Base-by-base conservation (phyloP, 2,888 invertebrate species). In the Falcaria lacertinaria region DNA sequence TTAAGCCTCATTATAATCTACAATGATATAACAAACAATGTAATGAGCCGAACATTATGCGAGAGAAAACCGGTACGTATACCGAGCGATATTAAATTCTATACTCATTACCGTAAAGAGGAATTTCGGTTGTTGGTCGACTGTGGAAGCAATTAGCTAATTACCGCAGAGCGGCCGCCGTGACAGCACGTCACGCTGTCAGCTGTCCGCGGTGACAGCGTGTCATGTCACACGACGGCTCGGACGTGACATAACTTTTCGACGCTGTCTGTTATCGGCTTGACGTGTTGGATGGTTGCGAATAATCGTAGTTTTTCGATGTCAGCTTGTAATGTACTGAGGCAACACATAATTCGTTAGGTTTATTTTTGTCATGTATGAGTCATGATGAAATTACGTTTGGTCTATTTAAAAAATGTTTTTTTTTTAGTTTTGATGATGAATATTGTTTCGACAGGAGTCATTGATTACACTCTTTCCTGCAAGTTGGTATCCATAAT, bases 211-310 rank as follows among this genome's bases (percentile, higher is more conserved):
- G 53, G 53, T 49, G 47, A 52, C 40, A 43, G 44, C 48, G 47
- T 54, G 59, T 54, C 54, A 51, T 36, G 48, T 56, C 52, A 64
- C 44, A 64, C 43, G 62, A 64, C 66, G 43, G 48, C 43, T 57
- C 69, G 57, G 60, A 60, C 63, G 69, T 64, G 78, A 75, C 73
- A 70, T 62, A 79, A 80, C 74, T 80, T 82, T 81, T 80, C 75
- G 72, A 74, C 76, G 72, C 68, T 65, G 70, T 67, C 74, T 64
- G 73, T 73, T 72, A 67, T 68, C 63, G 64, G 52, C 49, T 52
- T 54, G 58, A 67, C 50, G 53, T 48, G 50, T 50, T 52, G 57
- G 59, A 57, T 56, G 41, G 54, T 55, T 56, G 55, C 52, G 48
- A 50, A 44, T 42, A 35, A 43, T 33, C 17, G 35, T 33, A 15